Evolutionary conservation across 2,888 invertebrate species (phyloP).

Genomic region (Lissocephala sabroskyi): DNA sequence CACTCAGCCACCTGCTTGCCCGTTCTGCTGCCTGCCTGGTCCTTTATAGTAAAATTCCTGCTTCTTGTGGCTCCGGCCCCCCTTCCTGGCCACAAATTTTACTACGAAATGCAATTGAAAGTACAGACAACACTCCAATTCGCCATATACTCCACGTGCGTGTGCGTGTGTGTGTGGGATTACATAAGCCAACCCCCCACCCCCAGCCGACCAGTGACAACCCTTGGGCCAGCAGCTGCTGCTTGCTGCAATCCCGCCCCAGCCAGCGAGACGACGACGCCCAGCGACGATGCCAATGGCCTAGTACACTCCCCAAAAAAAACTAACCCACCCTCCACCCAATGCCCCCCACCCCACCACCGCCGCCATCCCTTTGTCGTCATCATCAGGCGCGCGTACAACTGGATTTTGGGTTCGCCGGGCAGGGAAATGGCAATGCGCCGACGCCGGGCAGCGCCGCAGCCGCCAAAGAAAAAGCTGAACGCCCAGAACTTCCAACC

Average conservation of each 20-base stretch:
- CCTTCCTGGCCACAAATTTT: slow-evolving; percentile 19
- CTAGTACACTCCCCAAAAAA: slow-evolving; percentile 60
- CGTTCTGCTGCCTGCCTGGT: too few relatives aligned
- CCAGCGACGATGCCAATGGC: slow-evolving; percentile 57
- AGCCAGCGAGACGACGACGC: slow-evolving; percentile 5
- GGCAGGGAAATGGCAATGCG: background rate
- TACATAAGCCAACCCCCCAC: too few relatives aligned
- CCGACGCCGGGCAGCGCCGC: slow-evolving; percentile 14
- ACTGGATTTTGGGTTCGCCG: background rate
- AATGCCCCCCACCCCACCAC: background rate
- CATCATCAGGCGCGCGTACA: too few relatives aligned
- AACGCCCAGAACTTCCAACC: slow-evolving; percentile 41
- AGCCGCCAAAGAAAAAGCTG: slow-evolving; percentile 46
- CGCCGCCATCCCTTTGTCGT: background rate
- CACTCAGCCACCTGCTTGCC: background rate
- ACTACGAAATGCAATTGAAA: slow-evolving; percentile 39
- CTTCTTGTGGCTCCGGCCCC: background rate
- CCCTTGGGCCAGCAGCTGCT: slow-evolving; percentile 35
- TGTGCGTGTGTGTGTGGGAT: slow-evolving; percentile 2
- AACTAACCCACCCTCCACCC: background rate
- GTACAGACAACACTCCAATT: slow-evolving; percentile 33
- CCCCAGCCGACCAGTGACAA: too few relatives aligned
- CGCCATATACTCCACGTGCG: slow-evolving; percentile 16
- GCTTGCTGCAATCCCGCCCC: slow-evolving; percentile 38
- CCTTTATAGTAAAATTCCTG: slow-evolving; percentile 14